Percentiles rank a stretch among this genome's conserved stretches.
These are phyloP conservation scores for Onychorhynchus coronatus DNA, from an alignment of 2,113 vertebrate genomes.

Conservation along the genomic window DNA sequence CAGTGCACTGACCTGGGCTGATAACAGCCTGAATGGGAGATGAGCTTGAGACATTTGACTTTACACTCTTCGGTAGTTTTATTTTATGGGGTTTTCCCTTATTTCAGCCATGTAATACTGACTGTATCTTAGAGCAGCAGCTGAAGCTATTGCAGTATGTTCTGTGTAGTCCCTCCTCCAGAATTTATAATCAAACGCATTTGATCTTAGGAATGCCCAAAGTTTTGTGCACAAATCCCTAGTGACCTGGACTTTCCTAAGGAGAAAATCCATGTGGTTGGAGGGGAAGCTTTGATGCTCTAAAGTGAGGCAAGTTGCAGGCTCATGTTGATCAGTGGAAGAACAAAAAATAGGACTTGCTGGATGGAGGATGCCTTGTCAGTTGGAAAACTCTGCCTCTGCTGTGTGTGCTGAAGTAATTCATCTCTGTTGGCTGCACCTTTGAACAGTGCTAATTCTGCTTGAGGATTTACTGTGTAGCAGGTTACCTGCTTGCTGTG, in stretches of 20 bases:
- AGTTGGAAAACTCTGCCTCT: neutral
- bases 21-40: neutral
- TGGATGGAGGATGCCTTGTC: neutral
- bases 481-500: neutral
- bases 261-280: neutral
- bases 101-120: neutral
- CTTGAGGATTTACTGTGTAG: neutral
- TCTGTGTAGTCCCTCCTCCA: neutral
- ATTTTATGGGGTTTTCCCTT: neutral
- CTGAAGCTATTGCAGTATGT: neutral
- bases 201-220: neutral
- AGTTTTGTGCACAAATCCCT: neutral
- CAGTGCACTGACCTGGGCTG: rapidly evolving
- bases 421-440: neutral
- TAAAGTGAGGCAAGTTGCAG: neutral
- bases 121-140: neutral
- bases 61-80: neutral
- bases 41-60: neutral
- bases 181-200: neutral
- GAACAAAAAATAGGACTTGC: neutral
- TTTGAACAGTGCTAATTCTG: neutral
- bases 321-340: neutral
- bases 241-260: neutral
- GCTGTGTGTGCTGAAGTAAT: neutral
- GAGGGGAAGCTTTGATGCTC: neutral